These are phyloP conservation scores for Columbina picui DNA, from an alignment of 2,113 vertebrate genomes.

Conservation along the genomic window DNA sequence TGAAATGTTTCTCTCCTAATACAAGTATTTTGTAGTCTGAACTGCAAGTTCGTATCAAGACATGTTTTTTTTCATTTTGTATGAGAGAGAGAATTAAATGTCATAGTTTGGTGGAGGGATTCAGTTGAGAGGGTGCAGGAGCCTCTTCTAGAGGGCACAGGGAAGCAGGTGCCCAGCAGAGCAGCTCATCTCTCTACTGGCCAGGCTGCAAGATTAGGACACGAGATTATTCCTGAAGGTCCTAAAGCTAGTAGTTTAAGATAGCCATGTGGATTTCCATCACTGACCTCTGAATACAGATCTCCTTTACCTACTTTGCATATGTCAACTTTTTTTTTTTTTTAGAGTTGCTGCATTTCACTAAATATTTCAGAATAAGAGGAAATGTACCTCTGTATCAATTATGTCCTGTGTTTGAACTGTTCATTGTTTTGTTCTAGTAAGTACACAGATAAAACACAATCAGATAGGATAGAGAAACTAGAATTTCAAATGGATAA, in stretches of 20 bases:
- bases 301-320: background rate
- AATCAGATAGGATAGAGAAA: background rate
- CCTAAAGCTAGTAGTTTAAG: background rate
- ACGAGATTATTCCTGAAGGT: background rate
- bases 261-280: background rate
- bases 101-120: background rate
- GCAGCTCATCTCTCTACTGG: background rate
- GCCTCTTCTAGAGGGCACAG: background rate
- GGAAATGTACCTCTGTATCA: background rate
- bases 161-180: background rate
- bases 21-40: background rate
- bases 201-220: background rate
- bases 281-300: background rate
- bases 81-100: background rate
- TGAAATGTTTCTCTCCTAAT: background rate
- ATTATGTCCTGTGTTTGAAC: fast-evolving
- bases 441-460: background rate
- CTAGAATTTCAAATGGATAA: background rate
- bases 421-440: background rate
- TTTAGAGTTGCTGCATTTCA: background rate
- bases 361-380: background rate
- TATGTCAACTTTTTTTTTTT: background rate
- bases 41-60: background rate
- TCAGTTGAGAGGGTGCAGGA: background rate
- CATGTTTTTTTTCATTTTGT: background rate